These are phyloP conservation scores for Drosophila falleni DNA, from an alignment of 2,888 invertebrate genomes.

Conservation along the genomic window DNA sequence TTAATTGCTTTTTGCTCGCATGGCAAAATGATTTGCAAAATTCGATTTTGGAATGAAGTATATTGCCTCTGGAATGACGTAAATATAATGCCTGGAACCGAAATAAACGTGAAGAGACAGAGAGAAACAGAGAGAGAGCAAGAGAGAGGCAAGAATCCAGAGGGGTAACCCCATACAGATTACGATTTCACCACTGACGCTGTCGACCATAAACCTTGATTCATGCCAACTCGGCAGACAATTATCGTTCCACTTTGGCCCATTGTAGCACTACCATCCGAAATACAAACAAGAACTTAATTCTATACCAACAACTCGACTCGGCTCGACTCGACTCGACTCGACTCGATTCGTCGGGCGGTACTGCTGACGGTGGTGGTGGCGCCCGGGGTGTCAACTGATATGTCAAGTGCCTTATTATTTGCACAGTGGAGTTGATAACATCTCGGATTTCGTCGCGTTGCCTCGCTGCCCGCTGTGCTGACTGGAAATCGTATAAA, in stretches of 20 bases:
- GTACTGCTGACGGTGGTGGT: not conserved
- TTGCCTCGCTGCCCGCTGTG: not conserved
- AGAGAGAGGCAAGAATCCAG: not conserved
- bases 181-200: slow-evolving; percentile 64
- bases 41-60: slow-evolving; percentile 40
- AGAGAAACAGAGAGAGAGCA: not conserved
- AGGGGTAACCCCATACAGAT: slow-evolving; percentile 28
- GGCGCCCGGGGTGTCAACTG: slow-evolving; percentile 37
- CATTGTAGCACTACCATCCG: slow-evolving; percentile 20
- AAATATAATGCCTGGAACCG: slow-evolving; percentile 36
- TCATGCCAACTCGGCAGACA: slow-evolving; percentile 67
- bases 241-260: slow-evolving; percentile 40
- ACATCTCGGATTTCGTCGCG: slow-evolving; percentile 38
- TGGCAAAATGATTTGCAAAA: slow-evolving; percentile 62
- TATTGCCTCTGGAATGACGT: slow-evolving; percentile 57
- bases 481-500: slow-evolving; percentile 59
- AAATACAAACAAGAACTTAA: slow-evolving; percentile 25
- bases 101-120: slow-evolving; percentile 16
- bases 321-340: slow-evolving; percentile 6
- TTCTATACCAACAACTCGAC: slow-evolving; percentile 18
- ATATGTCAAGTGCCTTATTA: slow-evolving; percentile 59
- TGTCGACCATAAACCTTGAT: slow-evolving; percentile 57
- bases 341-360: not conserved
- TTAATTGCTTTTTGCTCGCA: slow-evolving; percentile 36
- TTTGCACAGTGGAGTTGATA: slow-evolving; percentile 57